Conservation (phyloP, 2,888 invertebrate species). For the Seira ritae region DNA sequence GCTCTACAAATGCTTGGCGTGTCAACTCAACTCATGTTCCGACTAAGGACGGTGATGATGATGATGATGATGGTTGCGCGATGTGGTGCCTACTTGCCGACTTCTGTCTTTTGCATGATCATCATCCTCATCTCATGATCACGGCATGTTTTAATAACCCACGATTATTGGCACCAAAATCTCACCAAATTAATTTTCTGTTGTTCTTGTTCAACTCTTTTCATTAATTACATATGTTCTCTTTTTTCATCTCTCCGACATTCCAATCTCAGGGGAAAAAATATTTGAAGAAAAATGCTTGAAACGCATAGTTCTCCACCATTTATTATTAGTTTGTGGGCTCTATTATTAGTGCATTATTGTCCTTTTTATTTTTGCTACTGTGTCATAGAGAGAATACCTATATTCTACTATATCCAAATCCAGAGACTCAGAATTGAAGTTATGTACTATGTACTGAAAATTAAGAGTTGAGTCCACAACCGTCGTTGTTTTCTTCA, state of each 20-base stretch:
- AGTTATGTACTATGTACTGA: background rate
- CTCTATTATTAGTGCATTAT: conserved; percentile 3
- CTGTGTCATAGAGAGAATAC: background rate
- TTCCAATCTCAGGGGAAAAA: conserved; percentile 45
- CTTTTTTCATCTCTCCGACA: conserved; percentile 22
- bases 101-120: conserved; percentile 20
- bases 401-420: background rate
- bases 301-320: background rate
- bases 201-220: conserved; percentile 34
- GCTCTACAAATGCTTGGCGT: background rate
- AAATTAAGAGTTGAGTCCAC: background rate
- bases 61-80: conserved; percentile 11
- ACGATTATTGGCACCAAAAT: conserved; percentile 54
- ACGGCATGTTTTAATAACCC: conserved; percentile 42
- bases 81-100: conserved; percentile 25
- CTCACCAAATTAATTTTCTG: conserved; percentile 27
- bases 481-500: conserved; percentile 13
- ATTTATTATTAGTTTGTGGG: background rate
- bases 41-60: conserved; percentile 33
- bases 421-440: background rate
- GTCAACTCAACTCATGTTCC: conserved; percentile 20
- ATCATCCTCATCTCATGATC: conserved; percentile 3
- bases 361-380: background rate
- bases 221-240: conserved; percentile 51
- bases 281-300: background rate